Conservation (phyloP, 1,140 invertebrate genomes). For the Octopus bimaculoides region DNA sequence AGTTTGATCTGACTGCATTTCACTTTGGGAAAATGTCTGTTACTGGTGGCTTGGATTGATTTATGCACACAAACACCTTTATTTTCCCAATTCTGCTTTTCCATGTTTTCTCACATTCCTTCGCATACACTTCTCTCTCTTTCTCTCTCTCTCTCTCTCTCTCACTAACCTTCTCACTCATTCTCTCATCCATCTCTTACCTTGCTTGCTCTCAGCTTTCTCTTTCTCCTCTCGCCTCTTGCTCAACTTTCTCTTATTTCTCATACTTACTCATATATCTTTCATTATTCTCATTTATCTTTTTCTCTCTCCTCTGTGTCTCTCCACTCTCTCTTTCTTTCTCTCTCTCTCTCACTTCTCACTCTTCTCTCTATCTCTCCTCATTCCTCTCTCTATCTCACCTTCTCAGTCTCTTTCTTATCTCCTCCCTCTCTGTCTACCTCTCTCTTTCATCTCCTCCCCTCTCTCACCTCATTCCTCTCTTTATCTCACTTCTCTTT, state of each 20-base stretch:
- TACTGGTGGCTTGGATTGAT: too few species aligned
- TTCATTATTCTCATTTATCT: neutral
- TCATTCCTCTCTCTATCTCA: neutral
- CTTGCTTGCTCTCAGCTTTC: neutral
- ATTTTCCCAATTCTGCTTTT: too few species aligned
- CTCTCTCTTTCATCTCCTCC: neutral
- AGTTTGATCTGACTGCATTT: too few species aligned
- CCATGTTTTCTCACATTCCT: too few species aligned
- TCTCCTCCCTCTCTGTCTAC: neutral
- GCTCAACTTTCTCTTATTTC: neutral
- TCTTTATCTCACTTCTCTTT: neutral
- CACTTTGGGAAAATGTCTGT: too few species aligned
- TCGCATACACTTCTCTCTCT: neutral
- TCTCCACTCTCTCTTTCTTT: neutral
- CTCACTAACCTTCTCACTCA: neutral
- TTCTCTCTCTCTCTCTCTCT: constrained; percentile 1
- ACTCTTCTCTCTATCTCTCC: neutral
- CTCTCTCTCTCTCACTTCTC: neutral
- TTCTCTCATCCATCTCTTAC: neutral
- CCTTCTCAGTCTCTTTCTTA: neutral
- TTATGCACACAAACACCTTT: too few species aligned
- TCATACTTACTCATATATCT: neutral
- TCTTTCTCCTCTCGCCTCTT: neutral
- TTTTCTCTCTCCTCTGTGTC: neutral
- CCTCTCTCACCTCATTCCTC: neutral